Evolutionary conservation across 2,888 invertebrate genomes (phyloP).

Genomic region (Stenchaetothrips biformis): DNA sequence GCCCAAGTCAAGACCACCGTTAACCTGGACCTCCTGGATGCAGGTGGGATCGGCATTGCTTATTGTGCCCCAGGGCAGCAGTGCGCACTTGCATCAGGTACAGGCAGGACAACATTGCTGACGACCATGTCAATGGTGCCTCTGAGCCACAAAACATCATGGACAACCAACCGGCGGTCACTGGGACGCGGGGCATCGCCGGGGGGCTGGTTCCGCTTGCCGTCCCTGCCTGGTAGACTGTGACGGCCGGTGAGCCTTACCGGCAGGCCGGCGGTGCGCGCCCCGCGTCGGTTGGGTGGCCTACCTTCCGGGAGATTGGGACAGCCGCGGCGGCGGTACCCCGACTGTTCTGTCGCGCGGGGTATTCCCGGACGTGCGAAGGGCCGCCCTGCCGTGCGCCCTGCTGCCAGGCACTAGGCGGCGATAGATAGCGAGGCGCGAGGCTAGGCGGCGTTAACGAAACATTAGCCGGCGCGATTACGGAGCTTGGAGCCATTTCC

Average conservation of each 20-base stretch:
- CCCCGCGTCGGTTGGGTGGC: not conserved
- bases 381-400: not conserved
- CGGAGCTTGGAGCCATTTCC: not conserved
- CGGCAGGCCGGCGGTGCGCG: not conserved
- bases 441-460: not conserved
- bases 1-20: not conserved
- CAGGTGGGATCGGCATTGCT: too few species aligned
- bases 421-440: too few species aligned
- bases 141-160: not conserved
- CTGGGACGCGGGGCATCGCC: not conserved
- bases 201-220: not conserved
- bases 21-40: not conserved
- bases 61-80: not conserved
- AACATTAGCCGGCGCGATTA: slow-evolving; percentile 2
- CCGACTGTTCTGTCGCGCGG: not conserved
- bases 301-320: not conserved
- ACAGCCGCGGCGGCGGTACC: not conserved
- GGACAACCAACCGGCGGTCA: not conserved
- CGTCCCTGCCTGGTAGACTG: not conserved
- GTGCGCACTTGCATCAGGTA: not conserved
- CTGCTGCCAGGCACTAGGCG: not conserved
- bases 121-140: not conserved
- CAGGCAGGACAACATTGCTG: not conserved
- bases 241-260: not conserved
- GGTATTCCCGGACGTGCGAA: not conserved